phyloP scores from a whole-genome alignment of 2,113 vertebrate species.

The Ammodytes marinus region DNA sequence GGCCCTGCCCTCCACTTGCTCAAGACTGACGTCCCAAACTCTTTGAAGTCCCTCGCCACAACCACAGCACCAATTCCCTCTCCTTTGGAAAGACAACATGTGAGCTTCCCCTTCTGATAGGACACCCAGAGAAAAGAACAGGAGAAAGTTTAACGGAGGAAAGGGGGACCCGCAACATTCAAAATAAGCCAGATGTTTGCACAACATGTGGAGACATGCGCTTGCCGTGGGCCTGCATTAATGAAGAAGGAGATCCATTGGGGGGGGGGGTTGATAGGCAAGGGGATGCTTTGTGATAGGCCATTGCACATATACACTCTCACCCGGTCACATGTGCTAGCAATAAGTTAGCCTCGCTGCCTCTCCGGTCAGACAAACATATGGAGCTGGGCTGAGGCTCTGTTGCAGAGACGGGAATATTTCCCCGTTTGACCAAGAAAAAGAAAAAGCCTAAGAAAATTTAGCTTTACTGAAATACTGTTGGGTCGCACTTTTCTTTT shows the following conservation, averaged over 20 bases:
- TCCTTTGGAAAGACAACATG: conserved; percentile 32
- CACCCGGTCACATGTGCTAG: conserved; percentile 80
- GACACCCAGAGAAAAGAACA: conserved; percentile 22
- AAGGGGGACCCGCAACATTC: conserved; percentile 49
- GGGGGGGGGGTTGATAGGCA: conserved; percentile 51
- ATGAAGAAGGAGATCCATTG: conserved; percentile 74
- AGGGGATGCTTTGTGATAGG: conserved; percentile 60
- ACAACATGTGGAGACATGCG: conserved; percentile 61
- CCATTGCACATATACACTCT: conserved; percentile 58
- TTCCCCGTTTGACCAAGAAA: conserved; percentile 4
- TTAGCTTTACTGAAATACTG: conserved; percentile 8
- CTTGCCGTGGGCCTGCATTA: conserved; percentile 80
- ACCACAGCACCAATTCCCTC: conserved; percentile 61
- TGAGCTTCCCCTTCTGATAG: conserved; percentile 7
- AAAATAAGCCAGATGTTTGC: conserved; percentile 75
- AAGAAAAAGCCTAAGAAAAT: conserved; percentile 5
- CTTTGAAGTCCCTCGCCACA: conserved; percentile 77
- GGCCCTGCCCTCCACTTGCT: conserved; percentile 70
- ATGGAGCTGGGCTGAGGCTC: conserved; percentile 41
- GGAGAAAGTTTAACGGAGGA: conserved; percentile 24
- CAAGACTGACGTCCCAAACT: conserved; percentile 54
- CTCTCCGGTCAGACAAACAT: conserved; percentile 57
- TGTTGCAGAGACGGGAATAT: conserved; percentile 17
- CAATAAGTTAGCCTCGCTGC: conserved; percentile 72
- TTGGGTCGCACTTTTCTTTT: background rate